Evolutionary conservation across 2,888 invertebrate species (phyloP), one percentile per base, ranked within the genome.

Genomic region (Ceratothoa steindachneri): DNA sequence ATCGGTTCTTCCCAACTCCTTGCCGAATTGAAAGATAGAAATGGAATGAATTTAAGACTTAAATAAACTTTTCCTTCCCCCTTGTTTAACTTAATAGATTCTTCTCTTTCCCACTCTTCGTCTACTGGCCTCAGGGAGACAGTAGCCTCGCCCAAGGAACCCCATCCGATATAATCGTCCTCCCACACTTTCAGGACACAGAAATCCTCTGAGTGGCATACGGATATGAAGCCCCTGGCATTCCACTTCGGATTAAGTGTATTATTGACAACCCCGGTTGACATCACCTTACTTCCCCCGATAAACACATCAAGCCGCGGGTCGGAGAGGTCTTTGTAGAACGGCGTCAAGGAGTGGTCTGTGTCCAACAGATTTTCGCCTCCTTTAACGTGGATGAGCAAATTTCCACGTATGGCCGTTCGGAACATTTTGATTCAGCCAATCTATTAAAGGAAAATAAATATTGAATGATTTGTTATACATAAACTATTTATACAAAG

Each of bases 311-410:
- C 28, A 19, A 71, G 41, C 67, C 68, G 71, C 15, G 66, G 52
- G 60, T 74, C 74, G 7, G 74, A 71, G 55, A 31, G 30, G 27
- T 71, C 68, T 4, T 65, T 24, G 7, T 60, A 29, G 29, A 65
- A 64, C 41, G 71, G 19, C 30, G 70, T 68, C 7, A 79, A 30
- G 15, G 65, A 24, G 22, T 65, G 53, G 64, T 80, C 80, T 28
- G 53, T 70, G 27, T 80, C 75, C 1, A 29, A 24, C 9, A 80
- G 52, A 24, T 67, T 41, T 29, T 41, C 53, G 15, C 74, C 80
- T 24, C 68, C 73, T 3, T 73, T 74, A n/a, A 80, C 71, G 30
- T 77, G 66, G 5, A 80, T 31, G 4, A 72, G 69, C 19, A 80
- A 69, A 24, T 69, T 67, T 28, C 80, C 80, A 30, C 77, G 80